phyloP scores from a whole-genome alignment of 1,140 invertebrate genomes.

The Trichonephila inaurata region DNA sequence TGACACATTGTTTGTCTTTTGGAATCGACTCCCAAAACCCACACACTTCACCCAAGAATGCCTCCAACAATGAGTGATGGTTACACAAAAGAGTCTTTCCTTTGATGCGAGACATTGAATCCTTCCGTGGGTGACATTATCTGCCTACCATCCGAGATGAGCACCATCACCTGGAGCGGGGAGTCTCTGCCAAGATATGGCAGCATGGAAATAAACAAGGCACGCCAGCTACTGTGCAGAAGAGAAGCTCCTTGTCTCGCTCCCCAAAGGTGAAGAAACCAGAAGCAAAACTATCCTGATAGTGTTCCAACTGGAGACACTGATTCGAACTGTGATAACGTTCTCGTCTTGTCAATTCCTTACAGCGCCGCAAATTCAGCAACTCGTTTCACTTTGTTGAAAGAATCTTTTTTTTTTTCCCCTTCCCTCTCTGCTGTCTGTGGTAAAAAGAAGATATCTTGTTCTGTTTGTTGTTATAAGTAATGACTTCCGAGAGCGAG shows the following conservation, averaged over 20 bases:
- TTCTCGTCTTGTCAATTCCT: slow-evolving; percentile 55
- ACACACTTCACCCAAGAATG: slow-evolving; percentile 10
- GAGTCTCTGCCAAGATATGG: neutral
- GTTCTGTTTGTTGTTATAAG: neutral
- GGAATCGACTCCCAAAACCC: slow-evolving; percentile 1
- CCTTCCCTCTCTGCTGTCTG: neutral
- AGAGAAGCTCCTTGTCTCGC: neutral
- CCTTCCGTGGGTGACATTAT: slow-evolving; percentile 4
- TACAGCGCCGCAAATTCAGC: slow-evolving; percentile 55
- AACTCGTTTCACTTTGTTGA: slow-evolving; percentile 24
- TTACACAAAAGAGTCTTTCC: neutral
- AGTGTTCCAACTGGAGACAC: slow-evolving; percentile 22
- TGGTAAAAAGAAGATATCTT: neutral
- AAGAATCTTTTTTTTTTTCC: neutral
- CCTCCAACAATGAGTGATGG: slow-evolving; percentile 22
- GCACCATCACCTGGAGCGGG: neutral
- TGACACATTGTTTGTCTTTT: slow-evolving; percentile 19
- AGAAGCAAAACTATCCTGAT: slow-evolving; percentile 40
- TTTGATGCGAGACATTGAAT: neutral
- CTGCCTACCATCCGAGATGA: slow-evolving; percentile 15
- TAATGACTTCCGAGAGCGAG: neutral
- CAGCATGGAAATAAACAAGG: slow-evolving; percentile 13
- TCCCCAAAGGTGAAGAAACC: slow-evolving; percentile 49
- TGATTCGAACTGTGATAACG: slow-evolving; percentile 40
- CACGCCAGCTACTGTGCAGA: slow-evolving; percentile 13